Percentiles rank a stretch among this genome's conserved stretches.
Conservation (phyloP, 2,113 vertebrate genomes). For the Apteryx mantelli region DNA sequence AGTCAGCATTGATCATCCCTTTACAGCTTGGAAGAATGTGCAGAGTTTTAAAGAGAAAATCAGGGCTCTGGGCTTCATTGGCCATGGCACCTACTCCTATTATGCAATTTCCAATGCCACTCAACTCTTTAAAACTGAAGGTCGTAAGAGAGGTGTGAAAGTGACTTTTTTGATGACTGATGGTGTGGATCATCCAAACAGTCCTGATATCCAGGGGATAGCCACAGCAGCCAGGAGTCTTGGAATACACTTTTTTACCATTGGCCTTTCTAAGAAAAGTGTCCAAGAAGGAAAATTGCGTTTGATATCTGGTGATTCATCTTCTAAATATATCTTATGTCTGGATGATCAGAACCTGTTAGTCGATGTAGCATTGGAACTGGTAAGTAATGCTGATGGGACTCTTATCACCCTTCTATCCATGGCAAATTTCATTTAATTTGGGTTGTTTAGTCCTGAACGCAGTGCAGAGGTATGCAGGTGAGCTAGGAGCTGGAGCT, state of each 20-base stretch:
- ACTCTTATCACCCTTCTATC: rapidly evolving
- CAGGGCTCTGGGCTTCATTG: slow-evolving; percentile 82
- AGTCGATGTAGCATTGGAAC: slow-evolving; percentile 68
- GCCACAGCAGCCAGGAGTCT: slow-evolving; percentile 80
- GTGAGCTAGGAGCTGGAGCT: background rate
- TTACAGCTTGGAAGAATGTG: slow-evolving; percentile 82
- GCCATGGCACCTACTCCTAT: slow-evolving; percentile 89
- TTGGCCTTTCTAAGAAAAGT: slow-evolving; percentile 79
- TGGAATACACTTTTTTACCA: slow-evolving; percentile 83
- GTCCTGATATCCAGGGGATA: slow-evolving; percentile 78
- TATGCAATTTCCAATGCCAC: slow-evolving; percentile 88
- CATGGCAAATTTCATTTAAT: background rate
- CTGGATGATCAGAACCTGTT: slow-evolving; percentile 81
- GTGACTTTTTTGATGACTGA: slow-evolving; percentile 89
- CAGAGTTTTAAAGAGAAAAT: slow-evolving; percentile 81
- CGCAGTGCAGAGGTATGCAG: background rate
- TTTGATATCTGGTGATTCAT: slow-evolving; percentile 80
- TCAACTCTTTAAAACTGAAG: slow-evolving; percentile 81
- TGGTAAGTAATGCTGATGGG: slow-evolving; percentile 62
- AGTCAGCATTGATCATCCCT: slow-evolving; percentile 81
- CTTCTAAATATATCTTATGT: slow-evolving; percentile 78
- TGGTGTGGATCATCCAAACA: slow-evolving; percentile 87
- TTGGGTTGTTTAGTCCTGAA: background rate
- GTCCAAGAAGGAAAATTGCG: slow-evolving; percentile 82
- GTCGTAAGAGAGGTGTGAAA: slow-evolving; percentile 72